Conservation (phyloP, 2,797 vertebrate genomes). For the Myripristis jacobus region DNA sequence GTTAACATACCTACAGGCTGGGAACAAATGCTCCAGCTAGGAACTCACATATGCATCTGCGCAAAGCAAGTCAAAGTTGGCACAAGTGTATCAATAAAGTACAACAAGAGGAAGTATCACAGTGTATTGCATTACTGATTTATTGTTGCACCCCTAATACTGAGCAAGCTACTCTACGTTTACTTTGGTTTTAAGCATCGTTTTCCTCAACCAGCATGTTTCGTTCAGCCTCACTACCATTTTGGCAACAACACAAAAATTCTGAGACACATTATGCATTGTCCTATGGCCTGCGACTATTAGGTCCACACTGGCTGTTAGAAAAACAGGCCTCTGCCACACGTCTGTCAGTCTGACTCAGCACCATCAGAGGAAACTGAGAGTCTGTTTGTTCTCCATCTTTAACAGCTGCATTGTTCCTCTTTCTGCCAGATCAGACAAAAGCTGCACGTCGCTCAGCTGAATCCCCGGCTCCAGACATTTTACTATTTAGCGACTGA, state of each 20-base stretch:
- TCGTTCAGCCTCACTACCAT: neutral
- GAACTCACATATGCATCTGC: no score
- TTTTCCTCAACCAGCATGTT: no score
- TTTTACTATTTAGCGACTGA: slow-evolving; percentile 11
- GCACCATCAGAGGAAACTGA: slow-evolving; percentile 64
- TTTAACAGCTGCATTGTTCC: slow-evolving; percentile 58
- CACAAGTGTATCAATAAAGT: no score
- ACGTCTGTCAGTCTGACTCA: slow-evolving; percentile 63
- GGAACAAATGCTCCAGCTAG: no score
- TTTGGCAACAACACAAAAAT: neutral
- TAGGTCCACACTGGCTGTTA: neutral
- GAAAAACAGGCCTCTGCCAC: slow-evolving; percentile 19
- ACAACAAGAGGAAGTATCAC: no score
- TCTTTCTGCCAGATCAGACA: slow-evolving; percentile 46
- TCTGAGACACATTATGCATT: neutral
- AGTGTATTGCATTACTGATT: no score
- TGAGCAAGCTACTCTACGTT: no score
- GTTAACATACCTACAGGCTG: no score
- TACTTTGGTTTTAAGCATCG: no score
- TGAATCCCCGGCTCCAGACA: slow-evolving; percentile 16
- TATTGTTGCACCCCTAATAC: no score
- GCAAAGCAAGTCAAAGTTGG: no score
- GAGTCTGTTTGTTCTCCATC: slow-evolving; percentile 14
- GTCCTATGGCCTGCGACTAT: neutral
- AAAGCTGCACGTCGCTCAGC: slow-evolving; percentile 32